phyloP scores from a whole-genome alignment of 2,888 invertebrate genomes.

The Cryptus viduatorius region DNA sequence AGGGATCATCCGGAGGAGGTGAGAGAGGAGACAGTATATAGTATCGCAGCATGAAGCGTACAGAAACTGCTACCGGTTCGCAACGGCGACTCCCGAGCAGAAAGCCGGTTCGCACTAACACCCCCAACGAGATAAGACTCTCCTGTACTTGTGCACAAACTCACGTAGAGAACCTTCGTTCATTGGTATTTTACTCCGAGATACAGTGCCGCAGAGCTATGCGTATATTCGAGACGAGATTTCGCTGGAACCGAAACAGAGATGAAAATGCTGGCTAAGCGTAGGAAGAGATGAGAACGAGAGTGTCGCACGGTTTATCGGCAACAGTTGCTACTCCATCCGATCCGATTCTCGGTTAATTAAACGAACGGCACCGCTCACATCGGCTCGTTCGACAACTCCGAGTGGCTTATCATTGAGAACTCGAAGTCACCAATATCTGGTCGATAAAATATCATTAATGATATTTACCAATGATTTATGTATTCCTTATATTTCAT shows the following conservation, averaged over 20 bases:
- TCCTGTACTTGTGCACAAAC: slow-evolving; percentile 1
- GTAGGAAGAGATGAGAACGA: slow-evolving; percentile 23
- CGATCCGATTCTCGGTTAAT: slow-evolving; percentile 54
- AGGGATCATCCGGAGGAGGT: slow-evolving; percentile 16
- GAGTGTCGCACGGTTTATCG: slow-evolving; percentile 29
- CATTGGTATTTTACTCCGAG: not conserved
- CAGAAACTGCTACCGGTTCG: slow-evolving; percentile 68
- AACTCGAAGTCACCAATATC: not conserved
- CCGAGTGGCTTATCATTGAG: not conserved
- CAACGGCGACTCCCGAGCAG: slow-evolving; percentile 25
- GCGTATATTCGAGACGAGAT: not conserved
- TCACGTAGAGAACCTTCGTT: not conserved
- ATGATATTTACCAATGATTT: too few species aligned
- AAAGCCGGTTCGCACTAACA: slow-evolving; percentile 67
- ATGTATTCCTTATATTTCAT: too few species aligned
- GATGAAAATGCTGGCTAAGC: not conserved
- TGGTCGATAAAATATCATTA: not conserved
- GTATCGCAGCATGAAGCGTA: not conserved
- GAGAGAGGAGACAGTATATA: not conserved
- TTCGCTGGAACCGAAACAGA: not conserved
- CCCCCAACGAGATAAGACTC: slow-evolving; percentile 33
- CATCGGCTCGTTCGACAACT: not conserved
- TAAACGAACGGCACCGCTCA: slow-evolving; percentile 55
- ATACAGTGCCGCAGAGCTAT: not conserved
- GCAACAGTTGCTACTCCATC: slow-evolving; percentile 27